Conservation (phyloP, 2,888 invertebrate species). For the Tachina fera region DNA sequence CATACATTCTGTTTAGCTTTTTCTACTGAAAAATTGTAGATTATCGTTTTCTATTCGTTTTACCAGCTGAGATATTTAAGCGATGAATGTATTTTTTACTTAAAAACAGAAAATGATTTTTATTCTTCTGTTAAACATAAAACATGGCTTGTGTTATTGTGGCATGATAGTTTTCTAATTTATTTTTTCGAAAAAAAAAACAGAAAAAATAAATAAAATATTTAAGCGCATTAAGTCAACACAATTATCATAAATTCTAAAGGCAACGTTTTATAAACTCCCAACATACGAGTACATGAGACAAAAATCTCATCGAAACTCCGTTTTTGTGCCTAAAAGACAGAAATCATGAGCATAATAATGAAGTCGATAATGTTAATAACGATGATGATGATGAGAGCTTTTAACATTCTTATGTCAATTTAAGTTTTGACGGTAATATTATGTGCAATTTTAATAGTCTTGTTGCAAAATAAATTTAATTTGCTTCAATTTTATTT, state of each 20-base stretch:
- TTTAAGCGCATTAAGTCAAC: slow-evolving; percentile 68
- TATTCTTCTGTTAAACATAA: slow-evolving; percentile 34
- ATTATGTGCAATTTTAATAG: slow-evolving; percentile 53
- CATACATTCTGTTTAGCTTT: slow-evolving; percentile 22
- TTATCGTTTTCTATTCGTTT: slow-evolving; percentile 51
- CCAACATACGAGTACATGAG: slow-evolving; percentile 12
- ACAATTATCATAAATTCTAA: slow-evolving; percentile 70
- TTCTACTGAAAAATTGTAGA: slow-evolving; percentile 49
- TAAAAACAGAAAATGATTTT: not conserved
- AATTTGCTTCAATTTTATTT: not conserved
- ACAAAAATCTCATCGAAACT: slow-evolving; percentile 11
- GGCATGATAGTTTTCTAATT: slow-evolving; percentile 62
- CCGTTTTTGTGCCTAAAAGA: not conserved
- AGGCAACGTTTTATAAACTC: slow-evolving; percentile 21
- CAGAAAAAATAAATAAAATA: slow-evolving; percentile 13
- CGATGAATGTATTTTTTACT: not conserved
- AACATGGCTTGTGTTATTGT: slow-evolving; percentile 22
- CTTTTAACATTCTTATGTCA: slow-evolving; percentile 57
- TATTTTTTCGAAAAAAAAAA: slow-evolving; percentile 29
- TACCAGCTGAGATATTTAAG: slow-evolving; percentile 5
- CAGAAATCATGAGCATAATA: slow-evolving; percentile 14
- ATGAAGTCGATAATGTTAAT: slow-evolving; percentile 16
- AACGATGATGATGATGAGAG: slow-evolving; percentile 38
- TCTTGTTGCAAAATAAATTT: slow-evolving; percentile 34
- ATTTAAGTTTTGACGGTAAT: slow-evolving; percentile 56